phyloP scores from a whole-genome alignment of 1,140 invertebrate species.

The Diuraphis noxia region DNA sequence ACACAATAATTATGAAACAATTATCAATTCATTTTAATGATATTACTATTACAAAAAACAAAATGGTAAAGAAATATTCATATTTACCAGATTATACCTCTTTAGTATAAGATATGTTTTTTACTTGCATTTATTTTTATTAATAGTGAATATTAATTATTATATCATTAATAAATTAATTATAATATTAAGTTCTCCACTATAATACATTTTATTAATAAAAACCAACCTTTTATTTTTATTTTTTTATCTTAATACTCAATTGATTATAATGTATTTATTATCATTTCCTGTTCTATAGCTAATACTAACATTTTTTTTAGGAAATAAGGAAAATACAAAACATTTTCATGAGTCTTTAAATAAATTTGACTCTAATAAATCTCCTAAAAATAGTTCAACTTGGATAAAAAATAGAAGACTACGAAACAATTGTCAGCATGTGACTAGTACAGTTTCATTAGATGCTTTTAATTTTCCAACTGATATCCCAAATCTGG shows the following conservation, averaged over 20 bases:
- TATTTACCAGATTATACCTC: not conserved
- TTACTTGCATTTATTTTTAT: not conserved
- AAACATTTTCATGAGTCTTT: not conserved
- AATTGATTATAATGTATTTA: not conserved
- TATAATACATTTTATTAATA: not conserved
- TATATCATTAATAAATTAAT: no score
- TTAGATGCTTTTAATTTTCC: slow-evolving; percentile 64
- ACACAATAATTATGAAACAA: not conserved
- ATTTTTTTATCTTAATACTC: not conserved
- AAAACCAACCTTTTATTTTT: no score
- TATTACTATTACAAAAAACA: not conserved
- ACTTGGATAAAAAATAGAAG: not conserved
- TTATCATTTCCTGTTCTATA: not conserved
- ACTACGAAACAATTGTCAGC: slow-evolving; percentile 37
- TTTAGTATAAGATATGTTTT: not conserved
- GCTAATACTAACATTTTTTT: not conserved
- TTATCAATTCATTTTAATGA: no score
- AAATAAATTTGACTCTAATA: slow-evolving; percentile 15
- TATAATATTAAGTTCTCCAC: not conserved
- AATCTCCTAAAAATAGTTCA: slow-evolving; percentile 15
- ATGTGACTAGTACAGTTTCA: slow-evolving; percentile 67
- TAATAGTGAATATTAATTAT: not conserved
- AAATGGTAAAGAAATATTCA: no score
- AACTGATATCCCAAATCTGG: slow-evolving; percentile 57
- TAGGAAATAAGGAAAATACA: slow-evolving; percentile 44